Percentiles rank a stretch among this genome's conserved stretches.
phyloP scores from a whole-genome alignment of 2,797 vertebrate species.

The Gadopsis bispinosus region DNA sequence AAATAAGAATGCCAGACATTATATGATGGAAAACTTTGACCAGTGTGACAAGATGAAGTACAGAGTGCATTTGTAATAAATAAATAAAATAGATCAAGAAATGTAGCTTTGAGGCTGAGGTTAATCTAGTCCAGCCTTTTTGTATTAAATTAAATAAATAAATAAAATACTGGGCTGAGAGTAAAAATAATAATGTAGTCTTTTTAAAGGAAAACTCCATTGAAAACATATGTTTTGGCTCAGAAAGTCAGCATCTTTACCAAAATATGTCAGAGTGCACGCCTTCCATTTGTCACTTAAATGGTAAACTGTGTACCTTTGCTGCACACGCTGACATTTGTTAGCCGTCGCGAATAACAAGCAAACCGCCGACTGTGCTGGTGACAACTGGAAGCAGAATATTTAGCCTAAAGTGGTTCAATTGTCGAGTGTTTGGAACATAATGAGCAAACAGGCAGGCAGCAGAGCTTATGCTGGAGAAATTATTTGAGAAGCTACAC shows the following conservation, averaged over 20 bases:
- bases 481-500: background rate
- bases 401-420: background rate
- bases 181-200: background rate
- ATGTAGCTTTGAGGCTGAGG: background rate
- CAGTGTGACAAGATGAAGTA: background rate
- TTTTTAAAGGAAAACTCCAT: background rate
- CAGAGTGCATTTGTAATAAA: background rate
- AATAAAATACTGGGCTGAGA: background rate
- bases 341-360: background rate
- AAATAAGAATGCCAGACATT: conserved; percentile 18
- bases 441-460: background rate
- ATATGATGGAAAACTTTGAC: conserved; percentile 18
- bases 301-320: background rate
- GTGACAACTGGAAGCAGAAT: background rate
- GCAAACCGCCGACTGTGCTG: background rate
- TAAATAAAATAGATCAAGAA: conserved; percentile 8
- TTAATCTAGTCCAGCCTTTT: background rate
- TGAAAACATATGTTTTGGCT: background rate
- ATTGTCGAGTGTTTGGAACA: background rate
- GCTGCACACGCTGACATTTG: background rate
- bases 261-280: background rate
- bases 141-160: too few relatives aligned
- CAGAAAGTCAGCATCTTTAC: background rate
- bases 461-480: background rate
- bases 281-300: background rate